Conservation (phyloP, 2,113 vertebrate species). For the Rhadina sibilatrix region DNA sequence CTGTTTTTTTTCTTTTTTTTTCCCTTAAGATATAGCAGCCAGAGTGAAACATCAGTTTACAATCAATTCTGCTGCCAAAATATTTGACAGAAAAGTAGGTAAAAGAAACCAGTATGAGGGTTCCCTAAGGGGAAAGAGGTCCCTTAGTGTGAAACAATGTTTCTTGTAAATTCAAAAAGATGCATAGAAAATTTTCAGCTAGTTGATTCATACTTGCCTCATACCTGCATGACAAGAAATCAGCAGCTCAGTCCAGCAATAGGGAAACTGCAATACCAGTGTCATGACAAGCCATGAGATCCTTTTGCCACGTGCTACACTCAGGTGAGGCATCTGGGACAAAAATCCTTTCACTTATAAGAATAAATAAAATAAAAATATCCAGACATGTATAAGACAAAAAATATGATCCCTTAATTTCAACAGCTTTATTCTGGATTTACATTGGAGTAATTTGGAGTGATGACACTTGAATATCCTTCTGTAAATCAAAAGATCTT, state of each 20-base stretch:
- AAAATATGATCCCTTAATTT: background rate
- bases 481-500: background rate
- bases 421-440: background rate
- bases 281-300: background rate
- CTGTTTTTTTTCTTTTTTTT: background rate
- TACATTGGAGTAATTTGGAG: background rate
- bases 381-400: background rate
- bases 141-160: background rate
- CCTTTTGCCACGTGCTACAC: background rate
- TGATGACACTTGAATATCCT: background rate
- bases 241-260: background rate
- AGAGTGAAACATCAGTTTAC: background rate
- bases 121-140: background rate
- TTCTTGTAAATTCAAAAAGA: background rate
- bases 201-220: background rate
- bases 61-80: background rate
- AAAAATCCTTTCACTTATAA: background rate
- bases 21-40: background rate
- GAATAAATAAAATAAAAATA: background rate
- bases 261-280: background rate
- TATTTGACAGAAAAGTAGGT: background rate
- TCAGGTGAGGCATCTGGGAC: background rate
- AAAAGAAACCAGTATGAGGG: fast-evolving
- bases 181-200: background rate
- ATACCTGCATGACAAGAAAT: background rate